Evolutionary conservation across 1,140 invertebrate genomes (phyloP).

Genomic region (Diplogasteroides magnus): DNA sequence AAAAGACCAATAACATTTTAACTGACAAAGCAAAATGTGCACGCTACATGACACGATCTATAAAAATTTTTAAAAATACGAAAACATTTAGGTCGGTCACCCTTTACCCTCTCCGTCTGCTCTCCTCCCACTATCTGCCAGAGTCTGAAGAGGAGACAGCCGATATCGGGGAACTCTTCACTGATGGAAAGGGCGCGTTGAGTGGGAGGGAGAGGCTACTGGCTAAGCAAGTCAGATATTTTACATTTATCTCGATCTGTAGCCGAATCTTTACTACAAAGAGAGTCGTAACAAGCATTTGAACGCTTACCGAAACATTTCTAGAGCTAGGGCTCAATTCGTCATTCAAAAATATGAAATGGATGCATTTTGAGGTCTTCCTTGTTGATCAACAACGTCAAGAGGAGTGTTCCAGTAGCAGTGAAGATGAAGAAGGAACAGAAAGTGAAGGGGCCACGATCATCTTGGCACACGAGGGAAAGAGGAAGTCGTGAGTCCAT

Average conservation of each 20-base stretch:
- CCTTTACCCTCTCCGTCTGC: not conserved
- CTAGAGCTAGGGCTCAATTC: too few relatives aligned
- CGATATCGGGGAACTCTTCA: not conserved
- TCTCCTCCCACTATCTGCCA: not conserved
- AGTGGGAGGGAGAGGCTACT: not conserved
- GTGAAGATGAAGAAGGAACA: constrained; percentile 10
- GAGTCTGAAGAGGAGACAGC: not conserved
- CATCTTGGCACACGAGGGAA: constrained; percentile 7
- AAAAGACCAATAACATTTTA: not conserved
- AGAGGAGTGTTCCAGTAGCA: not conserved
- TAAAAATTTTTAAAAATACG: too few relatives aligned
- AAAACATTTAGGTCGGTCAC: not conserved
- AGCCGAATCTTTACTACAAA: not conserved
- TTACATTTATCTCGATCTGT: not conserved
- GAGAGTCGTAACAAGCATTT: not conserved
- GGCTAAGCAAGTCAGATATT: constrained; percentile 6
- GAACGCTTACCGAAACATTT: not conserved
- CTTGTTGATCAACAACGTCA: constrained; percentile 7
- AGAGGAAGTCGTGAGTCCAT: not conserved
- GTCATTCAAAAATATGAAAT: not conserved
- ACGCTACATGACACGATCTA: too few relatives aligned
- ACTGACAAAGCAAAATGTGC: constrained; percentile 7
- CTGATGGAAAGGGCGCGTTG: constrained; percentile 4
- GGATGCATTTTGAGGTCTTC: constrained; percentile 10
- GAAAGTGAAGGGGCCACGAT: constrained; percentile 11